Evolutionary conservation across 2,113 vertebrate species (phyloP).

Genomic region (Ia io): DNA sequence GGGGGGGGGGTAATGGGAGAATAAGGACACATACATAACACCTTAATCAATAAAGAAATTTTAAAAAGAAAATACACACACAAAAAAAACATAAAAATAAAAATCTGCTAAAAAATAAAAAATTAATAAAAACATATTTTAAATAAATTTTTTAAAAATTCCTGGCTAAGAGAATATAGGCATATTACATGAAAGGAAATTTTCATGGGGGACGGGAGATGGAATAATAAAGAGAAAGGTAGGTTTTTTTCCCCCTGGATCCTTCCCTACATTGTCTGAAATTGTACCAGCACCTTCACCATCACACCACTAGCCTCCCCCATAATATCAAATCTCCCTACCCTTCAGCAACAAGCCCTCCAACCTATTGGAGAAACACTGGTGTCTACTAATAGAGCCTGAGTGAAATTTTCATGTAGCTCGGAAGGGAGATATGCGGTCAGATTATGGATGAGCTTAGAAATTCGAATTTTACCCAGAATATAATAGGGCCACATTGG

Average conservation of each 20-base stretch:
- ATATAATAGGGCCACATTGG: background rate
- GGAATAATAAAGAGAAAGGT: background rate
- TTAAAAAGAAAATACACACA: too few relatives aligned
- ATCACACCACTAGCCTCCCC: background rate
- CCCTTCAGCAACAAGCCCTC: background rate
- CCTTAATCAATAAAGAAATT: too few relatives aligned
- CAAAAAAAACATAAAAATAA: too few relatives aligned
- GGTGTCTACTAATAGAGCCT: background rate
- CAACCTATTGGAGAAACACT: background rate
- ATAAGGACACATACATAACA: too few relatives aligned
- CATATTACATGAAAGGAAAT: background rate
- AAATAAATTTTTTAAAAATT: background rate
- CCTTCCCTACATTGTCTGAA: background rate
- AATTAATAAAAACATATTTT: background rate
- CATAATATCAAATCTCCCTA: background rate
- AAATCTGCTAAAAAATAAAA: too few relatives aligned
- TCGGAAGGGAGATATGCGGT: background rate
- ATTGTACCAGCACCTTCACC: background rate
- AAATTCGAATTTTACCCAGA: background rate
- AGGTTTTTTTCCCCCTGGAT: background rate
- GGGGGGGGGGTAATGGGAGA: too few relatives aligned
- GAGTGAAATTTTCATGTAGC: background rate
- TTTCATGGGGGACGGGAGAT: background rate
- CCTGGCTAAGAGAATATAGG: background rate
- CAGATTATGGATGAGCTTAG: background rate